Evolutionary conservation across 2,113 vertebrate genomes (phyloP).

Genomic region (Todiramphus saurophagus): DNA sequence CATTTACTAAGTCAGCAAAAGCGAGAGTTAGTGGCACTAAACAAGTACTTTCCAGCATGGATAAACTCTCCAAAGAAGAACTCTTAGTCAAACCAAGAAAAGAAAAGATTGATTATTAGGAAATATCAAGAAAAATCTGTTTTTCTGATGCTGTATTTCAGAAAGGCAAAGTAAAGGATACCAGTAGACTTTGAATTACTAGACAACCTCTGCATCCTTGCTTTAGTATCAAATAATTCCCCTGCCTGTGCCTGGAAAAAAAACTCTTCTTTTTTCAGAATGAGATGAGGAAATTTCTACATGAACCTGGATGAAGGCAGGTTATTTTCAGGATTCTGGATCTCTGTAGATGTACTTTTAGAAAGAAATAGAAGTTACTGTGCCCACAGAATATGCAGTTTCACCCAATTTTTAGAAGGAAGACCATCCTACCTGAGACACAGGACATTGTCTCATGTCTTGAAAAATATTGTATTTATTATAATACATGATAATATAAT

Average conservation of each 20-base stretch:
- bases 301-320: neutral
- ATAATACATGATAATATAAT: neutral
- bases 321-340: neutral
- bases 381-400: neutral
- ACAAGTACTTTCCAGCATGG: neutral
- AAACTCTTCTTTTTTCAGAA: neutral
- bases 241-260: neutral
- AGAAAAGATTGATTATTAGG: neutral
- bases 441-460: neutral
- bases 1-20: neutral
- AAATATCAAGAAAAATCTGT: neutral
- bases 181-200: neutral
- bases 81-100: neutral
- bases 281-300: neutral
- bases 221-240: neutral
- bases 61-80: neutral
- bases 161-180: neutral
- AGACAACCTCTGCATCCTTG: neutral
- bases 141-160: neutral
- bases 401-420: neutral
- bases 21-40: neutral
- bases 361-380: neutral
- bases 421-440: rapidly evolving
- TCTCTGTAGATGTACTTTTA: neutral
- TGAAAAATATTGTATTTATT: neutral